Conservation (phyloP, 30 jellyfish, hydroid and myxozoan genomes). For the Mastigias papua region DNA sequence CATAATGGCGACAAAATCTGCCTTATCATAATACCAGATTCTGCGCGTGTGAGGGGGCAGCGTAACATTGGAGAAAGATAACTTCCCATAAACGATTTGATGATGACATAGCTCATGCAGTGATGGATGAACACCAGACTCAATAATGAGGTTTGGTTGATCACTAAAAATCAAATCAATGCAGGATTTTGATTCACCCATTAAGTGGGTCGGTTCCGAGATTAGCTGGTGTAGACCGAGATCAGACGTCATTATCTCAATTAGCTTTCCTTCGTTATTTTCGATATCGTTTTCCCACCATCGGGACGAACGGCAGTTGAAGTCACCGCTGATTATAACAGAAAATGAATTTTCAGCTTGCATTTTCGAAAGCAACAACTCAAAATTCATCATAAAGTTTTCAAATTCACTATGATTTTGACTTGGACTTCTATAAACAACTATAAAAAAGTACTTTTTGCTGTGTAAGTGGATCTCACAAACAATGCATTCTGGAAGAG, state of each 20-base stretch:
- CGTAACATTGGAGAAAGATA: conserved; percentile 30
- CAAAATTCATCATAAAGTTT: conserved; percentile 23
- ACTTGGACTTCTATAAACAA: conserved; percentile 21
- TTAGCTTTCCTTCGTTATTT: conserved; percentile 32
- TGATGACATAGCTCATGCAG: conserved; percentile 65
- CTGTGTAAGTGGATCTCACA: conserved; percentile 19
- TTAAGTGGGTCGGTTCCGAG: conserved; percentile 33
- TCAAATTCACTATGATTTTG: conserved; percentile 33
- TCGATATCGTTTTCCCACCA: conserved; percentile 55
- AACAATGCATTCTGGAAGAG: conserved; percentile 40
- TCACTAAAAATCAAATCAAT: conserved; percentile 38
- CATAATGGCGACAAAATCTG: conserved; percentile 33
- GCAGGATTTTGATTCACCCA: conserved; percentile 24
- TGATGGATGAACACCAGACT: conserved; percentile 55
- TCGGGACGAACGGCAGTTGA: conserved; percentile 36
- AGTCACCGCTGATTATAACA: conserved; percentile 53
- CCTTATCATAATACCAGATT: conserved; percentile 63
- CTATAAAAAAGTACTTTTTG: conserved; percentile 36
- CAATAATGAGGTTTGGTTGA: conserved; percentile 56
- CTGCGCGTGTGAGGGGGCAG: conserved; percentile 63
- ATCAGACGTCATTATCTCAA: not conserved
- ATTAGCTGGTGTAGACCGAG: conserved; percentile 37
- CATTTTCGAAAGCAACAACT: conserved; percentile 10
- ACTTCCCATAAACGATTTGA: conserved; percentile 45
- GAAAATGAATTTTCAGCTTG: conserved; percentile 17